Base-by-base conservation (phyloP, 2,888 invertebrate species). In the Lasioglossum zephyrum region DNA sequence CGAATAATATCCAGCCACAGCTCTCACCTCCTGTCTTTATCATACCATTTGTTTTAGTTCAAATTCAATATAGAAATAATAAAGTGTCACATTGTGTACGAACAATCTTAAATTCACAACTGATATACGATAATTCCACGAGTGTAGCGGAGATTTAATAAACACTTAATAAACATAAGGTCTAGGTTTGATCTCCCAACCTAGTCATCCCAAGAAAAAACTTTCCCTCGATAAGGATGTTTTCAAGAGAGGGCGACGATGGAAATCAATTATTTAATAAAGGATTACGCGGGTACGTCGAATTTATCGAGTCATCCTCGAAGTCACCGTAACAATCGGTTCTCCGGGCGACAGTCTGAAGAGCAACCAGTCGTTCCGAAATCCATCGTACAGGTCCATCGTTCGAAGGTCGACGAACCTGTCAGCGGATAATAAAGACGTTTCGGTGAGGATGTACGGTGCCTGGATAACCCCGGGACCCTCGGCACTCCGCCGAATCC, bases 361-460 rank as follows among this genome's bases (percentile, higher is more conserved):
- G 60, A 16, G 63, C 31, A 6, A 6, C 31, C 63, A 16, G 31
- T 16, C 63, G 63, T 63, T 31, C 63, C 31, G 63, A 84, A 88
- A 90, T 75, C 85, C 84, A 72, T 63, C 73, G 77, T 78, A 49
- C 81, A 57, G 75, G 79, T 18, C 82, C 60, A 16, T 63, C 63
- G 82, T 84, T 84, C 86, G 82, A 41, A 74, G 74, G 80, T 77
- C 80, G 81, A 83, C 80, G 83, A 78, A 80, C 77, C 89, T 87
- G 91, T 91, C 91, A 88, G 80, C 76, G 83, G 83, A 91, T 91
- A 89, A 91, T 91, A 88, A 91, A 91, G 91, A 91, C 89, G 89
- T 87, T 88, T 84, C 86, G 81, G 74, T 70, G 79, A 47, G 36
- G 36, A 73, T 49, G 49, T 18, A 49, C 31, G 79, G 73, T 72